These are phyloP conservation scores for Tetraneura akinire DNA, from an alignment of 1,140 invertebrate genomes.

Conservation along the genomic window DNA sequence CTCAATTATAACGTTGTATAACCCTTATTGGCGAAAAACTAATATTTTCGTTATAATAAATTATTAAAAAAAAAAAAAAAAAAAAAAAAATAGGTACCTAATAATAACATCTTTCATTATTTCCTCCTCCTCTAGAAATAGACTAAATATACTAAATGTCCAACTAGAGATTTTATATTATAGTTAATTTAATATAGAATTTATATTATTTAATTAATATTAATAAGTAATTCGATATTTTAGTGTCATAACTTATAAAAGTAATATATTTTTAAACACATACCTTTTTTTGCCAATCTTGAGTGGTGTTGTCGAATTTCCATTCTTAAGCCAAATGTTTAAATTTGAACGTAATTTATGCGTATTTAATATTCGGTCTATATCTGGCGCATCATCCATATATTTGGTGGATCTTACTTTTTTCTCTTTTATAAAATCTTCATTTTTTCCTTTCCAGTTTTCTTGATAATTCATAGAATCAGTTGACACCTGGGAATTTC, in stretches of 20 bases:
- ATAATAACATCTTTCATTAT: neutral
- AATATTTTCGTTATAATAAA: neutral
- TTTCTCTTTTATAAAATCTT: neutral
- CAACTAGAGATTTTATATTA: neutral
- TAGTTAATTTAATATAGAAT: neutral
- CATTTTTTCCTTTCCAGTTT: conserved; percentile 1
- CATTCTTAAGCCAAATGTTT: neutral
- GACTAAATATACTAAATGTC: neutral
- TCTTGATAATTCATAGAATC: neutral
- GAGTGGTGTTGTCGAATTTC: neutral
- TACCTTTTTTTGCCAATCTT: neutral
- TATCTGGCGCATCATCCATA: neutral
- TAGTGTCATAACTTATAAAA: neutral
- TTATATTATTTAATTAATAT: neutral
- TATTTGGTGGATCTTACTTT: neutral
- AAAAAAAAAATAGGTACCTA: no score
- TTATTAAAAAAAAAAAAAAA: neutral
- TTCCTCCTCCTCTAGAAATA: neutral
- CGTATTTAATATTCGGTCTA: neutral
- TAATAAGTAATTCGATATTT: neutral
- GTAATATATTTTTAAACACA: neutral
- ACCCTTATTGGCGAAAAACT: no score
- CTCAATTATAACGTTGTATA: no score
- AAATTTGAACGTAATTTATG: neutral
- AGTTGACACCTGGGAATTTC: neutral